Conservation (phyloP, 2,113 vertebrate species). For the Mobula birostris region DNA sequence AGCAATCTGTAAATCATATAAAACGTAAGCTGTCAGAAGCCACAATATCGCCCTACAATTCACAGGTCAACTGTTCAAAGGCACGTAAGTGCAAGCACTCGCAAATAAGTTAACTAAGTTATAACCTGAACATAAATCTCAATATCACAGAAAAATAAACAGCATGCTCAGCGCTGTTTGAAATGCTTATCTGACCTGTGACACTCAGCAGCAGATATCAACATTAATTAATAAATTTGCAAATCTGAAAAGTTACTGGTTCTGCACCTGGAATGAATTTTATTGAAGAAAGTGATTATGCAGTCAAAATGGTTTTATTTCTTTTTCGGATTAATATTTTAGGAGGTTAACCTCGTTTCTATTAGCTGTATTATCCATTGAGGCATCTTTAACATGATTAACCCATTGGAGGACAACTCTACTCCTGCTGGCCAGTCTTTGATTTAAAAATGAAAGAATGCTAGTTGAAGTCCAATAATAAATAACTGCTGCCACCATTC, state of each 20-base stretch:
- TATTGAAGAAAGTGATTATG: not conserved
- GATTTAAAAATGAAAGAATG: not conserved
- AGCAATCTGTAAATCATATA: slow-evolving; percentile 55
- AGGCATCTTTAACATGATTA: not conserved
- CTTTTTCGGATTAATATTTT: not conserved
- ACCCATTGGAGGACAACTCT: not conserved
- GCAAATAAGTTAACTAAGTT: not conserved
- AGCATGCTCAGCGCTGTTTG: not conserved
- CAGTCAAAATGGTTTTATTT: not conserved
- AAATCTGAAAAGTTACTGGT: not conserved
- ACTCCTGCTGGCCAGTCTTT: not conserved
- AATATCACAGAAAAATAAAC: not conserved
- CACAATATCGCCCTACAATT: not conserved
- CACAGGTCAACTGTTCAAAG: not conserved
- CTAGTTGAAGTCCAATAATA: not conserved
- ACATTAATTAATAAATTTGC: not conserved
- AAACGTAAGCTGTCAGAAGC: not conserved
- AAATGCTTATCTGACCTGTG: not conserved
- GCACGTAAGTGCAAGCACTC: not conserved
- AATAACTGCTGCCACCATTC: not conserved
- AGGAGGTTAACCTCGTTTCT: no score
- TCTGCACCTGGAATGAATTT: not conserved
- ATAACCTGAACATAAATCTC: not conserved
- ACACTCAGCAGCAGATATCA: not conserved
- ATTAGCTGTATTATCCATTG: not conserved